A percentile compares a stretch with the other conserved stretches of the same genome.
Evolutionary conservation across 2,113 vertebrate species (phyloP).

Genomic region (Pollimyrus isidori): DNA sequence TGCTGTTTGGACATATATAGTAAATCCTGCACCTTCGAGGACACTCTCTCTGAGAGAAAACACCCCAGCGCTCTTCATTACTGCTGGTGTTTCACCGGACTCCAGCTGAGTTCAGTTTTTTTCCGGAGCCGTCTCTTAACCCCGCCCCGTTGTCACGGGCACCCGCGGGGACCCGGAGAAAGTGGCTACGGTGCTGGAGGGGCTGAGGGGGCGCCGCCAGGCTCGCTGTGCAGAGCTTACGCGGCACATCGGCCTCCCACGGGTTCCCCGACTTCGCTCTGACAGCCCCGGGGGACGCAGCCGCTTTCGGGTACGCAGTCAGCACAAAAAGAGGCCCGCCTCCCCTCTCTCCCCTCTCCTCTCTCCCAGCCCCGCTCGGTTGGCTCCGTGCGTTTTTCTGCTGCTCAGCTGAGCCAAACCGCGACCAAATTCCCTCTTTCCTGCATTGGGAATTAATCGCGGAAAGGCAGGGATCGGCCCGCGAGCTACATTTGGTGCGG

Average conservation of each 20-base stretch:
- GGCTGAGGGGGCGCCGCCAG: not conserved
- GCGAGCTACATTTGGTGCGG: not conserved
- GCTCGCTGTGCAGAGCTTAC: not conserved
- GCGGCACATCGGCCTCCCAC: not conserved
- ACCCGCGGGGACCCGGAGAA: not conserved
- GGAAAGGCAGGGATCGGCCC: not conserved
- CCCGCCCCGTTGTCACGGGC: not conserved
- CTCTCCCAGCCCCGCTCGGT: not conserved
- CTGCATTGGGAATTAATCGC: not conserved
- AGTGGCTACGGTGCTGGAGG: not conserved
- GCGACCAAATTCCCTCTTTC: not conserved
- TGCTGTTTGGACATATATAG: not conserved
- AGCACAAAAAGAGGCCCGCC: not conserved
- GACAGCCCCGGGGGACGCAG: not conserved
- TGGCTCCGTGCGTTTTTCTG: not conserved
- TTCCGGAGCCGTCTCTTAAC: not conserved
- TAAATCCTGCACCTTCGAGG: not conserved
- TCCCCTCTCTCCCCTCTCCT: not conserved
- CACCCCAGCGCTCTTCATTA: not conserved
- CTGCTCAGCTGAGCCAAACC: not conserved
- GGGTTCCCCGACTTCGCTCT: not conserved
- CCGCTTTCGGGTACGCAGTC: not conserved
- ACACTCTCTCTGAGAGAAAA: not conserved
- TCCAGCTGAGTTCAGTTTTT: not conserved
- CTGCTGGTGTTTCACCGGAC: not conserved